Percentiles rank a stretch among this genome's conserved stretches.
phyloP scores from a whole-genome alignment of 2,113 vertebrate species.

The Halcyon senegalensis region DNA sequence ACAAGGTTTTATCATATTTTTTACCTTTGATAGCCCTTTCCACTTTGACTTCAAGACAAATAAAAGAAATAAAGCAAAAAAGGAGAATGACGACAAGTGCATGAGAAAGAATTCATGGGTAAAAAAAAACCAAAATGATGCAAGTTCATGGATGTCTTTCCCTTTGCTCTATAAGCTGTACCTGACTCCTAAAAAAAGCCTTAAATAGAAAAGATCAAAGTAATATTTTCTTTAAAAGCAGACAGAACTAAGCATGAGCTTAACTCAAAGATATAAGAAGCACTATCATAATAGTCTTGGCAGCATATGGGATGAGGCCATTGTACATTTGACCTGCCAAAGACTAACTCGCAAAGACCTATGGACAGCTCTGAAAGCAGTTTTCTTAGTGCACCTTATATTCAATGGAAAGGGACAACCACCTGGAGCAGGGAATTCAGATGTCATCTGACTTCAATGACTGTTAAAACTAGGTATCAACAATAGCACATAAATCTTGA shows the following conservation, averaged over 20 bases:
- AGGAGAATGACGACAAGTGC: constrained; percentile 37
- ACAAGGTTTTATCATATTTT: not conserved
- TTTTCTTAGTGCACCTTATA: not conserved
- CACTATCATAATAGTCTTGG: not conserved
- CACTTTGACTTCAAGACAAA: constrained; percentile 84
- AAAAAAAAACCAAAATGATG: not conserved
- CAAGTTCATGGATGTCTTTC: not conserved
- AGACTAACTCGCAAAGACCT: not conserved
- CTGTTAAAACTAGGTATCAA: not conserved
- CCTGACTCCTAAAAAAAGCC: not conserved
- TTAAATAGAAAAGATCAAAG: not conserved
- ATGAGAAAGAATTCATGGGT: not conserved
- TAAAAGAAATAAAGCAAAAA: constrained; percentile 65
- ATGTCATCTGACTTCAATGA: not conserved
- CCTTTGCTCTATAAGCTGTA: not conserved
- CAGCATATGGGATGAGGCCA: not conserved
- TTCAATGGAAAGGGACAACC: not conserved
- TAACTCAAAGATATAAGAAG: not conserved
- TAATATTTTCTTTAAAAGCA: not conserved
- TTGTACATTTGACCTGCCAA: not conserved
- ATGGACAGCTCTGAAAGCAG: not conserved
- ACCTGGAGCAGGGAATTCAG: not conserved
- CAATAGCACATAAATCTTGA: not conserved
- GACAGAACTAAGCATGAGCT: not conserved
- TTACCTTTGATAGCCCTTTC: constrained; percentile 87